Evolutionary conservation across 2,888 invertebrate genomes (phyloP).

Genomic region (Lamellibrachia satsuma): DNA sequence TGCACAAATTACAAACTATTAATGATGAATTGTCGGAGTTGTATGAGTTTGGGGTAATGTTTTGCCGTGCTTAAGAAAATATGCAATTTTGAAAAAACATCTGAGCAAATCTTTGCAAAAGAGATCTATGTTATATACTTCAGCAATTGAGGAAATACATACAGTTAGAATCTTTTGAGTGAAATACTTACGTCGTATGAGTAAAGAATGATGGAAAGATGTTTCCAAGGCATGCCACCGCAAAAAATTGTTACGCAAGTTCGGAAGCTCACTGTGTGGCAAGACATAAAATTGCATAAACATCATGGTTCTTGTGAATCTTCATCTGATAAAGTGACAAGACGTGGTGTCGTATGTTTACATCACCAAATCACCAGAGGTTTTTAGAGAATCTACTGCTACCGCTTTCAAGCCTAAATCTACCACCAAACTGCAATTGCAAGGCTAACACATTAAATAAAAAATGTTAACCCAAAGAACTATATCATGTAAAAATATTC

Average conservation of each 20-base stretch:
- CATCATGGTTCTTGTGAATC: background rate
- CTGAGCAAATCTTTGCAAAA: background rate
- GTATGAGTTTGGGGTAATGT: background rate
- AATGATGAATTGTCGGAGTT: background rate
- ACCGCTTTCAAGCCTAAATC: too few relatives aligned
- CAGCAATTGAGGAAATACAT: background rate
- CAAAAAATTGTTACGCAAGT: slow-evolving; percentile 2
- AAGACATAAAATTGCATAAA: background rate
- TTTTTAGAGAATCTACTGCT: too few relatives aligned
- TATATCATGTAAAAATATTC: too few relatives aligned
- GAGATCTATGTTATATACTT: background rate
- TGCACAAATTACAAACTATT: background rate
- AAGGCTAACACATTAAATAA: too few relatives aligned
- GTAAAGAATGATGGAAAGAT: background rate
- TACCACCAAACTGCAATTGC: too few relatives aligned
- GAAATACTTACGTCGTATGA: background rate
- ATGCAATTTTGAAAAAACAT: background rate
- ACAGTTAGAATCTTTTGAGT: background rate
- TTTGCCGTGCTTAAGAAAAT: background rate
- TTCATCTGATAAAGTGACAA: background rate
- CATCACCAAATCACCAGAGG: background rate
- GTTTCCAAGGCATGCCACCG: background rate
- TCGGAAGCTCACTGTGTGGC: background rate
- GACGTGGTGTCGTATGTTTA: background rate
- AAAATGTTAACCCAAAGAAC: too few relatives aligned